Evolutionary conservation across 1,140 invertebrate species (phyloP), one percentile per base, ranked within the genome.

Genomic region (Anastrepha obliqua): DNA sequence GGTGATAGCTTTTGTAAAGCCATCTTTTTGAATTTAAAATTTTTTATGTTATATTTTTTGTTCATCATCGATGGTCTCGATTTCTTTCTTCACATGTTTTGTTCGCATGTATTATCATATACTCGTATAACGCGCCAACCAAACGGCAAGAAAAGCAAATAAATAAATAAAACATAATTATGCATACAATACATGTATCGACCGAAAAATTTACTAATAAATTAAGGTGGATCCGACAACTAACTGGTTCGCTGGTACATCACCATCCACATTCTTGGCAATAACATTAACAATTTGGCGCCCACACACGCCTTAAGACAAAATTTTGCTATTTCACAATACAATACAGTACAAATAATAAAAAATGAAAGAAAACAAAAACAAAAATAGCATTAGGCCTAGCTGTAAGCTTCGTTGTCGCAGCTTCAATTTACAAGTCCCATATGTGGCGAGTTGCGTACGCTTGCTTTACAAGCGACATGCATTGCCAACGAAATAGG

Each of bases 161-260:
- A 4, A 0, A 39, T 44, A 74, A 44, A 42, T 5, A 74, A 39
- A 17, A 78, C 47, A 78, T 55, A 78, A 44, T 78, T 55, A 81
- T 81, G 74, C 47, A 58, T 13, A 81, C 7, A 29, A 58, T 13
- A 81, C 7, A 29, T 55, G 51, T 11, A 55, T n/a, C 20, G 20
- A 81, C 13, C 20, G 17, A 81, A 17, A 3, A 81, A 81, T 20
- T 55, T 81, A 20, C 51, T 51, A 55, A 55, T 55, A 81, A 81
- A 81, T 81, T 81, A 81, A 55, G 74, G 74, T 81, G 74, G 74
- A 11, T 81, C 47, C 74, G 74, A 81, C 44, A 81, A 81, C 44
- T 81, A 81, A 81, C 74, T 81, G 74, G 74, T 81, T 55, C 74
- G 74, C 74, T 29, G 47, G 74, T 44, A 78, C 74, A 78, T 78